phyloP scores from a whole-genome alignment of 2,113 vertebrate genomes.

The Albula glossodonta region DNA sequence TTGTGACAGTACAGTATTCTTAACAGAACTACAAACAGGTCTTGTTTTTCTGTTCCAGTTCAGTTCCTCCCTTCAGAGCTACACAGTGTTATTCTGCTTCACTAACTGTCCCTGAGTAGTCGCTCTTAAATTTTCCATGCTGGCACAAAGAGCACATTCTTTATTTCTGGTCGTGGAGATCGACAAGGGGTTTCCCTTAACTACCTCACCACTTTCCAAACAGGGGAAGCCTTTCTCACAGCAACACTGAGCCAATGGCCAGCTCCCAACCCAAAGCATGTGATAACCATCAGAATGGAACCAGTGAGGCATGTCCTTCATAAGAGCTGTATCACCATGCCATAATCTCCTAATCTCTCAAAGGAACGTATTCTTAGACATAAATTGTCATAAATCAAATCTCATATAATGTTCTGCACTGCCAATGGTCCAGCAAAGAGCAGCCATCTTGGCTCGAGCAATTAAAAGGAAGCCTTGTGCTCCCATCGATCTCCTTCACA shows the following conservation, averaged over 20 bases:
- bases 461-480: not conserved
- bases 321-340: not conserved
- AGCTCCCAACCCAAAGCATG: not conserved
- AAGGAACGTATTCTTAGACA: not conserved
- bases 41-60: constrained; percentile 27
- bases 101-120: constrained; percentile 32
- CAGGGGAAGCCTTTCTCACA: constrained; percentile 32
- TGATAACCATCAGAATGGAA: not conserved
- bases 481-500: not conserved
- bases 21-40: not conserved
- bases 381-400: not conserved
- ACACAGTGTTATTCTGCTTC: constrained; percentile 35
- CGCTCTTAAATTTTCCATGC: constrained; percentile 34
- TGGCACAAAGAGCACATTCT: constrained; percentile 31
- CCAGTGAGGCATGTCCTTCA: not conserved
- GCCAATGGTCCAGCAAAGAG: too few species aligned
- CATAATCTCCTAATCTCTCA: not conserved
- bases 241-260: not conserved
- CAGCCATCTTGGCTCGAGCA: not conserved
- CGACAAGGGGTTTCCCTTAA: constrained; percentile 64
- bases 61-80: constrained; percentile 4
- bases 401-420: too few species aligned
- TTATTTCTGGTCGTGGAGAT: constrained; percentile 38
- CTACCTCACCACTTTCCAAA: constrained; percentile 41
- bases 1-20: not conserved